A percentile compares a stretch with the other conserved stretches of the same genome.
phyloP scores from a whole-genome alignment of 2,797 vertebrate species.

The Pygocentrus nattereri region DNA sequence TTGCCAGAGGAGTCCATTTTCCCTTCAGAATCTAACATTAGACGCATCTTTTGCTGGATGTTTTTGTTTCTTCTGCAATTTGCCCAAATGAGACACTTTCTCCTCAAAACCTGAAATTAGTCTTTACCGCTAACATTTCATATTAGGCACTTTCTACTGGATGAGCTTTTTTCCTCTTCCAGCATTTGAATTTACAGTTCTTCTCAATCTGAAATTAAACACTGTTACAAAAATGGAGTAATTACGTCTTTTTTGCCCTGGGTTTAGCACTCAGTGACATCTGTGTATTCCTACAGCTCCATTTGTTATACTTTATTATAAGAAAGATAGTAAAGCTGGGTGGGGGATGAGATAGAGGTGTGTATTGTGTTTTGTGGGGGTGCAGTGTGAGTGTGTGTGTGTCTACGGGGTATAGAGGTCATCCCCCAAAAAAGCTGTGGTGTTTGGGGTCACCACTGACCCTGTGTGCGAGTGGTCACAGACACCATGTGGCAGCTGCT shows the following conservation, averaged over 20 bases:
- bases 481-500: conserved; percentile 76
- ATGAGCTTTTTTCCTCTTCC: too few relatives aligned
- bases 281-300: too few relatives aligned
- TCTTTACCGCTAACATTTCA: too few relatives aligned
- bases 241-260: neutral
- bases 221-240: neutral
- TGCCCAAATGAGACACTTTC: too few relatives aligned
- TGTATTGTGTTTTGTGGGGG: conserved; percentile 62
- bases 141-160: too few relatives aligned
- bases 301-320: conserved; percentile 76
- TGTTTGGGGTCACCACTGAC: conserved; percentile 44
- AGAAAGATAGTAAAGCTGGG: conserved; percentile 58
- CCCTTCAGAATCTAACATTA: too few relatives aligned
- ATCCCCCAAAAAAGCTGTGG: conserved; percentile 47
- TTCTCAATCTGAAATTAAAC: neutral
- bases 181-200: too few relatives aligned
- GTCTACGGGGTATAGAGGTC: conserved; percentile 48
- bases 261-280: conserved; percentile 70
- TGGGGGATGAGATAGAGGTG: conserved; percentile 67
- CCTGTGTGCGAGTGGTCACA: conserved; percentile 64
- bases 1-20: neutral
- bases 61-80: too few relatives aligned
- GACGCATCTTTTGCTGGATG: too few relatives aligned
- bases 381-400: conserved; percentile 37
- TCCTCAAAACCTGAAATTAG: too few relatives aligned